phyloP scores from a whole-genome alignment of 1,140 invertebrate species.

The Heliconius hewitsoni region DNA sequence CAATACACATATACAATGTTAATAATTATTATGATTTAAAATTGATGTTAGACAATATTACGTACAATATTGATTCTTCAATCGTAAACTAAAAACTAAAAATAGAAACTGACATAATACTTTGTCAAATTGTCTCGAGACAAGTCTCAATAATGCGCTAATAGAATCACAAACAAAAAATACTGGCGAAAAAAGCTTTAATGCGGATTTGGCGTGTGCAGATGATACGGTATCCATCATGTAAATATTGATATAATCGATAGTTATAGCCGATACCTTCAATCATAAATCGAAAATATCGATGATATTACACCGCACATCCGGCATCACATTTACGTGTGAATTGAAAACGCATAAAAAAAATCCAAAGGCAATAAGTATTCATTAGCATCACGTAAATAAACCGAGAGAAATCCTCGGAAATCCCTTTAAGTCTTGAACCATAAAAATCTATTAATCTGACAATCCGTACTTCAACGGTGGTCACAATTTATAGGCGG shows the following conservation, averaged over 20 bases:
- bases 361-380: constrained; percentile 38
- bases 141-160: constrained; percentile 75
- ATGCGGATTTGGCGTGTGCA: constrained; percentile 73
- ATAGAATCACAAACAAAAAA: constrained; percentile 73
- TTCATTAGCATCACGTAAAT: constrained; percentile 48
- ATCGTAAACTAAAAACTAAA: constrained; percentile 55
- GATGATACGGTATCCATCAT: constrained; percentile 62
- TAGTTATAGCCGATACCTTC: constrained; percentile 49
- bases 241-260: constrained; percentile 67
- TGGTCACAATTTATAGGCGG: constrained; percentile 76
- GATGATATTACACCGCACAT: constrained; percentile 37
- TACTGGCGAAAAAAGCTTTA: constrained; percentile 61
- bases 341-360: constrained; percentile 40
- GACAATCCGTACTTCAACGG: constrained; percentile 62
- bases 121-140: constrained; percentile 69
- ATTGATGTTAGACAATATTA: not conserved
- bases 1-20: no score
- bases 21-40: not conserved
- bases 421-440: constrained; percentile 42
- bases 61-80: constrained; percentile 46
- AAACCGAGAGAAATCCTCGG: constrained; percentile 42
- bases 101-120: constrained; percentile 74
- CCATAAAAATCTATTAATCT: constrained; percentile 71
- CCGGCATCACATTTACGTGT: constrained; percentile 37
- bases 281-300: constrained; percentile 46